Conservation (phyloP, 2,888 invertebrate genomes). For the Hofmannophila pseudospretella region DNA sequence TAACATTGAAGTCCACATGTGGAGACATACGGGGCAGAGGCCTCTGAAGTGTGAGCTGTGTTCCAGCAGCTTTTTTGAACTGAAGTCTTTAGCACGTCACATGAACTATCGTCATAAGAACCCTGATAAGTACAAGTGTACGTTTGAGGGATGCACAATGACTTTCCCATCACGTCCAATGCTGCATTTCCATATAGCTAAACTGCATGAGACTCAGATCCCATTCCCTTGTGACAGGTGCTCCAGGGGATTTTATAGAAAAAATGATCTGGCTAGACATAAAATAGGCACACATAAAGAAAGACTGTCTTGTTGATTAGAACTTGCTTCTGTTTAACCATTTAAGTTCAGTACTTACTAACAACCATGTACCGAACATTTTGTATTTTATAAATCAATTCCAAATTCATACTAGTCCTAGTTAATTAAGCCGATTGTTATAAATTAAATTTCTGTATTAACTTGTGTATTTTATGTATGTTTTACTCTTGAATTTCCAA, state of each 20-base stretch:
- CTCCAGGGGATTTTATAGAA: conserved; percentile 59
- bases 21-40: conserved; percentile 72
- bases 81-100: conserved; percentile 52
- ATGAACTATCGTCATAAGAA: conserved; percentile 56
- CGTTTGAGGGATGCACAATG: conserved; percentile 40
- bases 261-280: conserved; percentile 61
- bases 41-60: conserved; percentile 60
- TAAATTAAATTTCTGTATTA: too few relatives aligned
- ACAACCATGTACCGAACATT: too few relatives aligned
- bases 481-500: too few relatives aligned
- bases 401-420: too few relatives aligned
- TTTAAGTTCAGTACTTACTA: too few relatives aligned
- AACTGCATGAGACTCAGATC: conserved; percentile 48
- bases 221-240: conserved; percentile 58
- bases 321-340: too few relatives aligned
- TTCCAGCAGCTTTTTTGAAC: conserved; percentile 47
- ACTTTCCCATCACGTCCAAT: conserved; percentile 55
- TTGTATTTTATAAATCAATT: too few relatives aligned
- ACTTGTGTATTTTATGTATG: too few relatives aligned
- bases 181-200: conserved; percentile 54
- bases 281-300: conserved; percentile 58
- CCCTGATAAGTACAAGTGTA: conserved; percentile 50
- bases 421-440: too few relatives aligned
- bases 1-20: conserved; percentile 73
- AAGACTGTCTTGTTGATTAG: conserved; percentile 29